Conservation (phyloP, 2,113 vertebrate species). For the Caretta caretta region DNA sequence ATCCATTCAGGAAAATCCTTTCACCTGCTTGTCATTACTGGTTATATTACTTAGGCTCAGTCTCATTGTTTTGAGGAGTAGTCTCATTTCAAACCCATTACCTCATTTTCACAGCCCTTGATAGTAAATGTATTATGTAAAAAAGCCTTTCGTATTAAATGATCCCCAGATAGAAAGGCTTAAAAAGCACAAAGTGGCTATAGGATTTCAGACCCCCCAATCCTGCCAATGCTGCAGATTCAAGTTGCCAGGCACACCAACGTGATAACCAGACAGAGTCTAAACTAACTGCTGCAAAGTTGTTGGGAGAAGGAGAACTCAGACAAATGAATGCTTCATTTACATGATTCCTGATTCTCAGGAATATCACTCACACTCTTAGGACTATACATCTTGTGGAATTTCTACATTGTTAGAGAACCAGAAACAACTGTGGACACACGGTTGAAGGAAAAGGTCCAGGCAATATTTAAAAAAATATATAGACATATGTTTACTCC, state of each 20-base stretch:
- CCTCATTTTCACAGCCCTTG: neutral
- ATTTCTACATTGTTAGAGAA: neutral
- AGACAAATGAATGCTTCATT: rapidly evolving
- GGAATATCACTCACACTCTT: neutral
- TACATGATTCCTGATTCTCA: neutral
- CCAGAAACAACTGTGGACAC: neutral
- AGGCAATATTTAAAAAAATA: neutral
- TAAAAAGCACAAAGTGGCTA: neutral
- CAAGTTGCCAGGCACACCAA: neutral
- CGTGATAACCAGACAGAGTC: rapidly evolving
- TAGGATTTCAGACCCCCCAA: too few species aligned
- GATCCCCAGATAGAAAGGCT: neutral
- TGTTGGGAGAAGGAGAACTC: neutral
- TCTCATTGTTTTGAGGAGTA: neutral
- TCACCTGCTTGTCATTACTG: neutral
- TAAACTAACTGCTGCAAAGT: neutral
- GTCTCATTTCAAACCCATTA: neutral
- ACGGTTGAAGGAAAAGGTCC: neutral
- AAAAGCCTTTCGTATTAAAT: neutral
- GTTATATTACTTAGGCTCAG: neutral
- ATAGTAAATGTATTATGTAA: neutral
- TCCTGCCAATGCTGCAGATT: neutral
- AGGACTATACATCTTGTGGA: neutral
- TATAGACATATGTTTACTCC: neutral
- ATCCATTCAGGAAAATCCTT: neutral